These are phyloP conservation scores for Anhinga rufa DNA, from an alignment of 2,113 vertebrate genomes.

Conservation along the genomic window DNA sequence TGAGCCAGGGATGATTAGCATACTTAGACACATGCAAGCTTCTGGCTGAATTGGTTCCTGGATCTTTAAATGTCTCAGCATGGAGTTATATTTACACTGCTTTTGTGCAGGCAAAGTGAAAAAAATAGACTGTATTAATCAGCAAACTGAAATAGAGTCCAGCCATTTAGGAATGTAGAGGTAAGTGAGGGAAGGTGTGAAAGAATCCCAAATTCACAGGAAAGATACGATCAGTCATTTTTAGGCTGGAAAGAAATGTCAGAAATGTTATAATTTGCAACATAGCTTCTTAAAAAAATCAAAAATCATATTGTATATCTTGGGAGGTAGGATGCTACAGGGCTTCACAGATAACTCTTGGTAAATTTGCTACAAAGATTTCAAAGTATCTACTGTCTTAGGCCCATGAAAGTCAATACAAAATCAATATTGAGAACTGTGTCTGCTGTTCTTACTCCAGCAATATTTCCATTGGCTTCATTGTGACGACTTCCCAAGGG, in stretches of 20 bases:
- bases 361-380: background rate
- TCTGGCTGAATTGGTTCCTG: background rate
- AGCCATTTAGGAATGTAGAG: background rate
- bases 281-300: background rate
- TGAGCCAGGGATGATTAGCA: background rate
- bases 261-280: background rate
- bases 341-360: background rate
- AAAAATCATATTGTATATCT: background rate
- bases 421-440: background rate
- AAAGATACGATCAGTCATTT: background rate
- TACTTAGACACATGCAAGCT: background rate
- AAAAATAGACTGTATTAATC: background rate
- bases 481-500: background rate
- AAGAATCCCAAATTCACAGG: background rate
- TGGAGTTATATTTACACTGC: background rate
- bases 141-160: background rate
- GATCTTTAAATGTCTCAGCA: background rate
- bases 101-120: background rate
- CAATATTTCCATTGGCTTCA: background rate
- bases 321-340: background rate
- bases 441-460: background rate
- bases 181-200: background rate
- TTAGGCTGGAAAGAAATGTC: background rate
- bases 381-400: background rate
- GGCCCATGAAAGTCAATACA: background rate